These are phyloP conservation scores for Scolopax mira DNA, from an alignment of 2,113 vertebrate genomes.

Conservation along the genomic window DNA sequence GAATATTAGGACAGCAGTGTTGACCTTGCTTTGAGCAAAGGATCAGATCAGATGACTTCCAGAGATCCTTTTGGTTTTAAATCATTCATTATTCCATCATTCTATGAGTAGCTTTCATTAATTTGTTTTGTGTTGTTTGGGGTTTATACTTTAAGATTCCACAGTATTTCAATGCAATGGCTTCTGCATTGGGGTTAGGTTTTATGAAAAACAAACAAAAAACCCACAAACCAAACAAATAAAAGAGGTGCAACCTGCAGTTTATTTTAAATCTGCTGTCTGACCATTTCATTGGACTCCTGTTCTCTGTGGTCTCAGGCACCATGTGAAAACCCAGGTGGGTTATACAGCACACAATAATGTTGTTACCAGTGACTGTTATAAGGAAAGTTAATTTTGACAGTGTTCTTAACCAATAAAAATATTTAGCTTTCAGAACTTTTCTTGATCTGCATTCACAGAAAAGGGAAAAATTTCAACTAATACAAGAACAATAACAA, in stretches of 20 bases:
- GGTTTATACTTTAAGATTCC: background rate
- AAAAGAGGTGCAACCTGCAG: background rate
- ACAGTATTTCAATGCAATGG: background rate
- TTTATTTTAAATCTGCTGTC: background rate
- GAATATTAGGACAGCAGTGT: background rate
- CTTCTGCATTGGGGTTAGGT: background rate
- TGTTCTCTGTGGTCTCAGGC: background rate
- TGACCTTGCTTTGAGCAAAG: background rate
- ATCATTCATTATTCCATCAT: background rate
- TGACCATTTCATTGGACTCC: background rate
- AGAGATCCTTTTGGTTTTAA: background rate
- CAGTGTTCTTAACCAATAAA: background rate
- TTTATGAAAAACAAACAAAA: background rate
- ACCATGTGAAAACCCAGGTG: rapidly evolving
- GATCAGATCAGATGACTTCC: background rate
- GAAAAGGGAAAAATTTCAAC: background rate
- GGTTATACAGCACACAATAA: background rate
- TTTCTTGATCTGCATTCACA: background rate
- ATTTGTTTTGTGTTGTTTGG: rapidly evolving
- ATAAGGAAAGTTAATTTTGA: background rate
- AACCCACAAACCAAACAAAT: rapidly evolving
- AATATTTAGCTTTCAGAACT: background rate
- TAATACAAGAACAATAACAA: background rate
- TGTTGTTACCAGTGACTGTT: background rate
- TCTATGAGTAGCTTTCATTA: background rate